Percentiles rank a stretch among this genome's conserved stretches.
phyloP scores from a whole-genome alignment of 1,140 invertebrate genomes.

The Drosophila nannoptera region DNA sequence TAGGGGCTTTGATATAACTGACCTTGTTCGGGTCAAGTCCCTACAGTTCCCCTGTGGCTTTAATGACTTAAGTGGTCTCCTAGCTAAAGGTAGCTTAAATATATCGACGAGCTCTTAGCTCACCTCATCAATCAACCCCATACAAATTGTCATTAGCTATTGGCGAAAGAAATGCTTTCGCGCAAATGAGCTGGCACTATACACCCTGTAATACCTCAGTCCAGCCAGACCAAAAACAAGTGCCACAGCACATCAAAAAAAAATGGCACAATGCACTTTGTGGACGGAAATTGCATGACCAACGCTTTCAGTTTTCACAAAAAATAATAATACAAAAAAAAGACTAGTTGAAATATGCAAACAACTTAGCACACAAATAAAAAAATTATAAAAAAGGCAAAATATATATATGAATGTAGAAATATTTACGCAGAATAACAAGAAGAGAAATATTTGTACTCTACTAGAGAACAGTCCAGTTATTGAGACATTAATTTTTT shows the following conservation, averaged over 20 bases:
- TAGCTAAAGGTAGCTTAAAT: not conserved
- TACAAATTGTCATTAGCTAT: conserved; percentile 52
- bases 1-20: conserved; percentile 27
- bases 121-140: conserved; percentile 29
- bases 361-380: not conserved
- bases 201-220: not conserved
- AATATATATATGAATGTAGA: conserved; percentile 16
- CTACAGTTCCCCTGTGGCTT: not conserved
- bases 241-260: conserved; percentile 10
- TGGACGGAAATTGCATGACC: conserved; percentile 48
- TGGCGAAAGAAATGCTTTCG: conserved; percentile 33
- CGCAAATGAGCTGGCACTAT: conserved; percentile 25
- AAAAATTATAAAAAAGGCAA: conserved; percentile 1
- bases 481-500: too few species aligned
- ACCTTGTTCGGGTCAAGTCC: conserved; percentile 42
- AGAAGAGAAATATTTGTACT: too few species aligned
- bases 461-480: too few species aligned
- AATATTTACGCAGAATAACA: conserved; percentile 7
- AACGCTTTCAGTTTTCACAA: conserved; percentile 39
- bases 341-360: conserved; percentile 17
- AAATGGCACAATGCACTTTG: conserved; percentile 47
- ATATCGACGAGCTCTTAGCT: conserved; percentile 19
- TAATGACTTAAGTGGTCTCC: conserved; percentile 23
- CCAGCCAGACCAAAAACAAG: not conserved
- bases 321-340: conserved; percentile 11